Conservation (phyloP, 2,113 vertebrate genomes). For the Macaca nemestrina region DNA sequence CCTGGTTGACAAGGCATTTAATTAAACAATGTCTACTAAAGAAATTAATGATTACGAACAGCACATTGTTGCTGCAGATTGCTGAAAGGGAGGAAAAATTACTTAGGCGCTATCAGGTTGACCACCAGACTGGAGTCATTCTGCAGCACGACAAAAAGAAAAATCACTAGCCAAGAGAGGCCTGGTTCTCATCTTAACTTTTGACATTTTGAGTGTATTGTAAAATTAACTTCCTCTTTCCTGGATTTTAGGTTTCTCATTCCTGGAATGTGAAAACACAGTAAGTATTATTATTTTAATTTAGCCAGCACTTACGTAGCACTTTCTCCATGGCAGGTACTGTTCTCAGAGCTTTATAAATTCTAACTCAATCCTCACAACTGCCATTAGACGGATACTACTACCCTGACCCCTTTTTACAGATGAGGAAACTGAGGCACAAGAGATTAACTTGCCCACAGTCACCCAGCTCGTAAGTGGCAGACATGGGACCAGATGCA, state of each 20-base stretch:
- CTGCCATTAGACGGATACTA: not conserved
- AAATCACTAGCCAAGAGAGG: fast-evolving
- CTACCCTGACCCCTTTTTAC: not conserved
- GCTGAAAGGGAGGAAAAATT: not conserved
- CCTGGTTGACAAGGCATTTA: not conserved
- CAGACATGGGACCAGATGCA: not conserved
- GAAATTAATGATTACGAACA: not conserved
- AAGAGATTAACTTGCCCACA: not conserved
- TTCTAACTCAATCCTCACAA: not conserved
- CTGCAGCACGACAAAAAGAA: not conserved
- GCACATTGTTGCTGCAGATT: not conserved
- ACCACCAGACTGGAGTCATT: not conserved
- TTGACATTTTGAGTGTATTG: not conserved
- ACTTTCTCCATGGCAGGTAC: not conserved
- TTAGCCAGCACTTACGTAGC: not conserved
- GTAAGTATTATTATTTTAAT: not conserved
- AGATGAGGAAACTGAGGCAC: not conserved
- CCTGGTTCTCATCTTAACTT: not conserved
- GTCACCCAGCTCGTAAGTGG: not conserved
- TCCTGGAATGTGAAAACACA: not conserved
- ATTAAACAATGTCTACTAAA: not conserved
- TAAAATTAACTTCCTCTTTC: not conserved
- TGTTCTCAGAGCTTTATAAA: not conserved
- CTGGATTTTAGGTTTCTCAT: not conserved
- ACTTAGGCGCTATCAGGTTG: no score